phyloP scores from a whole-genome alignment of 1,140 invertebrate genomes.

The Zaprionus taronus region DNA sequence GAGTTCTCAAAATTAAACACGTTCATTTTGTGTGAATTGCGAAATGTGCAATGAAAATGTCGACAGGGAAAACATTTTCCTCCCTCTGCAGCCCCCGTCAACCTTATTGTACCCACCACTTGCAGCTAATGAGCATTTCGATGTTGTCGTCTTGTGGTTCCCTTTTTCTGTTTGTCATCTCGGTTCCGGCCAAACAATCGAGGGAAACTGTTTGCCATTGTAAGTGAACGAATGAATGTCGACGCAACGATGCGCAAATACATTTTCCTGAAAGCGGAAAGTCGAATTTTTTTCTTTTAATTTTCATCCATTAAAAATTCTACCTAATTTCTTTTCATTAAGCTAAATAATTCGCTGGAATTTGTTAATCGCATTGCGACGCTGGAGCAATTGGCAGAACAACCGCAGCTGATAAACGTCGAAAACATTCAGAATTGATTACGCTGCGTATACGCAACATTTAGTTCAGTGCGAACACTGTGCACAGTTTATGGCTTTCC shows the following conservation, averaged over 20 bases:
- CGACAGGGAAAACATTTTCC: background rate
- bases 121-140: constrained; percentile 34
- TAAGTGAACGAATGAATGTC: constrained; percentile 31
- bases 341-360: constrained; percentile 18
- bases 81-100: background rate
- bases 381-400: background rate
- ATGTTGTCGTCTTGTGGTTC: background rate
- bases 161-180: constrained; percentile 1
- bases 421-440: constrained; percentile 68
- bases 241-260: constrained; percentile 49
- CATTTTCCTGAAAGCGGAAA: constrained; percentile 27
- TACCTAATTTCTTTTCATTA: constrained; percentile 29
- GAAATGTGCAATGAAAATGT: constrained; percentile 6
- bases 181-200: constrained; percentile 61
- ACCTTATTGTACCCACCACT: background rate
- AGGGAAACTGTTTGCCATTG: constrained; percentile 65
- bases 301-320: constrained; percentile 11
- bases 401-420: constrained; percentile 56
- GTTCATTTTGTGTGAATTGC: constrained; percentile 27
- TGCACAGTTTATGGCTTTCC: constrained; percentile 39
- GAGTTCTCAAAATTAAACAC: constrained; percentile 44
- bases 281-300: constrained; percentile 13
- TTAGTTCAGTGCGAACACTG: constrained; percentile 31
- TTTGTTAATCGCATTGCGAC: background rate
- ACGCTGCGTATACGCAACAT: constrained; percentile 74